A percentile compares a stretch with the other conserved stretches of the same genome.
phyloP scores from a whole-genome alignment of 2,888 invertebrate genomes.

The Lathronympha strigana region DNA sequence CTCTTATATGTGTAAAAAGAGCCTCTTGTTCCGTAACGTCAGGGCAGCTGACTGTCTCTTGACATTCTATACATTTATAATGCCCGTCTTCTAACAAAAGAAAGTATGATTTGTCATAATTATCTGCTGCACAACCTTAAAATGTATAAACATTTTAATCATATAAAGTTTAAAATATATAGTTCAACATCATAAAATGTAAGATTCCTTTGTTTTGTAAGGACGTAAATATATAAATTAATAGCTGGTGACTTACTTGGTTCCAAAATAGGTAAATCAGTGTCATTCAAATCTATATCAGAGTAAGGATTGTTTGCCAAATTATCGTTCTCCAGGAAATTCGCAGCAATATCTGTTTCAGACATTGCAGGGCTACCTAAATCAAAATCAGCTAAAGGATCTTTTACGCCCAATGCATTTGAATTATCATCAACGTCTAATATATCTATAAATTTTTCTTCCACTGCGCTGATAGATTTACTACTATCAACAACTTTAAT shows the following conservation, averaged over 20 bases:
- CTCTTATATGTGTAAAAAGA: conserved; percentile 18
- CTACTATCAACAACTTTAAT: neutral
- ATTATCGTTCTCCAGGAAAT: conserved; percentile 9
- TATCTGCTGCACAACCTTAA: conserved; percentile 4
- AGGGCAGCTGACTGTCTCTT: conserved; percentile 4
- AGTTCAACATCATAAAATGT: neutral
- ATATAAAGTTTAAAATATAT: neutral
- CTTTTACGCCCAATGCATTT: conserved; percentile 4
- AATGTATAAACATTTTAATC: no score
- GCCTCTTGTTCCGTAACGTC: conserved; percentile 10
- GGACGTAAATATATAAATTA: neutral
- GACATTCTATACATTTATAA: conserved; percentile 21
- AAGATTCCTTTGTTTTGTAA: neutral
- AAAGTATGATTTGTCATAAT: conserved; percentile 26
- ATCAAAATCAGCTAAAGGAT: conserved; percentile 27
- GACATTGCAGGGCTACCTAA: conserved; percentile 15
- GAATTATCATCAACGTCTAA: conserved; percentile 1
- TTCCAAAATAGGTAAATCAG: conserved; percentile 12
- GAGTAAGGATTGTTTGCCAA: conserved; percentile 11
- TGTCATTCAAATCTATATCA: conserved; percentile 17
- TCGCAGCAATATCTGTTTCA: conserved; percentile 26
- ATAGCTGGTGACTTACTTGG: conserved; percentile 5
- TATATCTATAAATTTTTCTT: conserved; percentile 1
- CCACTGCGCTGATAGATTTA: neutral
- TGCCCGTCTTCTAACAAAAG: conserved; percentile 18